These are phyloP conservation scores for Naso thynnoides DNA, from an alignment of 2,797 vertebrate species.

Conservation along the genomic window DNA sequence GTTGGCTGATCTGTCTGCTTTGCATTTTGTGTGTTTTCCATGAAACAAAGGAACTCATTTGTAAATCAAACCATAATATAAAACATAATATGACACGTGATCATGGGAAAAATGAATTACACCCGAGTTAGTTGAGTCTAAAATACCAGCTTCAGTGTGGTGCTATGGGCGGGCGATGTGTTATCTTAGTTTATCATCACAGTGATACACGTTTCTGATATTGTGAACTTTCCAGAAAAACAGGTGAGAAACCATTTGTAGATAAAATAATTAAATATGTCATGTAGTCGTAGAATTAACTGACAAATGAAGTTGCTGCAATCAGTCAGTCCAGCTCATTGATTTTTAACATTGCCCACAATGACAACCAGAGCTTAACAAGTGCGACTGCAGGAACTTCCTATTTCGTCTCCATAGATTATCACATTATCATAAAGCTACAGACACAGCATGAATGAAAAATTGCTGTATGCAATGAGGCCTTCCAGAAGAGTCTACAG, in stretches of 20 bases:
- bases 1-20: conserved; percentile 15
- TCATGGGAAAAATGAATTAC: neutral
- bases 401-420: too few relatives aligned
- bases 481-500: too few relatives aligned
- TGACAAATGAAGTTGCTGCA: neutral
- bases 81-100: neutral
- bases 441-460: too few relatives aligned
- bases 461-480: too few relatives aligned
- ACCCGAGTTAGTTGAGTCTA: conserved; percentile 1
- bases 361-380: neutral
- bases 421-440: too few relatives aligned
- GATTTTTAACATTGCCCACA: neutral
- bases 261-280: neutral
- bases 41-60: conserved; percentile 1
- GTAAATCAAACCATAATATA: neutral
- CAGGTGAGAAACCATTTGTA: neutral
- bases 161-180: neutral
- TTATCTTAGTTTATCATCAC: neutral
- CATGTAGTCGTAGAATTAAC: neutral
- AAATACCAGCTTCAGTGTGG: neutral
- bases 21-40: neutral
- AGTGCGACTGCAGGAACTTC: neutral
- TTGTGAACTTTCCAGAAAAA: neutral
- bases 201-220: neutral
- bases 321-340: neutral